Percentiles rank a stretch among this genome's conserved stretches.
Evolutionary conservation across 2,888 invertebrate species (phyloP).

Genomic region (Hydriomena furcata): DNA sequence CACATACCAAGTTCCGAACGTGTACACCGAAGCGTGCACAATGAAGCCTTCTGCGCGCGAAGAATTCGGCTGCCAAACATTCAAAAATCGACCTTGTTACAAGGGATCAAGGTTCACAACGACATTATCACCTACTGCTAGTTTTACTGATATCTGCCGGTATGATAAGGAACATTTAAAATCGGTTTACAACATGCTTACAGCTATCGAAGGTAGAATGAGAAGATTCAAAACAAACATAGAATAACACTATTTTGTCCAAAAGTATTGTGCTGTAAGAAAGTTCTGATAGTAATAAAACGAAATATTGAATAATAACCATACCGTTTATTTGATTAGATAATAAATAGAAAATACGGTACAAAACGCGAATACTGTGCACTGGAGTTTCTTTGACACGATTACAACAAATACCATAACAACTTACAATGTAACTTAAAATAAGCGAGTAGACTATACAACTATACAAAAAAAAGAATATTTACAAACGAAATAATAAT

Average conservation of each 20-base stretch:
- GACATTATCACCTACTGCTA: slow-evolving; percentile 44
- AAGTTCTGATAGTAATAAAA: slow-evolving; percentile 13
- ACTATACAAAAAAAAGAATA: slow-evolving; percentile 32
- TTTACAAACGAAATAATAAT: slow-evolving; percentile 32
- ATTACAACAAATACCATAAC: slow-evolving; percentile 19
- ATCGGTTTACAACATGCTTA: slow-evolving; percentile 59
- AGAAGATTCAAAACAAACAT: slow-evolving; percentile 57
- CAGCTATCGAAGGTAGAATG: slow-evolving; percentile 69
- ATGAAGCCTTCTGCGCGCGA: slow-evolving; percentile 63
- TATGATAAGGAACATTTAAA: slow-evolving; percentile 58
- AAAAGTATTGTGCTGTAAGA: slow-evolving; percentile 8
- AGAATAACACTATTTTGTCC: slow-evolving; percentile 12
- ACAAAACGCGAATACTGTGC: slow-evolving; percentile 26
- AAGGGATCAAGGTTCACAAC: slow-evolving; percentile 27
- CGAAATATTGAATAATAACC: slow-evolving; percentile 30
- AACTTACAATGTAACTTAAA: slow-evolving; percentile 25
- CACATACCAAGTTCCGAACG: slow-evolving; percentile 20
- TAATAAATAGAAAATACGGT: slow-evolving; percentile 35
- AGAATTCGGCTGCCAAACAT: slow-evolving; percentile 54
- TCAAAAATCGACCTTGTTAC: slow-evolving; percentile 20
- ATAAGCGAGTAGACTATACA: slow-evolving; percentile 33
- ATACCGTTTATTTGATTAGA: slow-evolving; percentile 39
- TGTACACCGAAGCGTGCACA: slow-evolving; percentile 48
- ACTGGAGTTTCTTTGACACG: slow-evolving; percentile 20
- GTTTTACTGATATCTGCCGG: slow-evolving; percentile 56